Evolutionary conservation across 2,113 vertebrate genomes (phyloP).

Genomic region (Dryoscopus gambensis): DNA sequence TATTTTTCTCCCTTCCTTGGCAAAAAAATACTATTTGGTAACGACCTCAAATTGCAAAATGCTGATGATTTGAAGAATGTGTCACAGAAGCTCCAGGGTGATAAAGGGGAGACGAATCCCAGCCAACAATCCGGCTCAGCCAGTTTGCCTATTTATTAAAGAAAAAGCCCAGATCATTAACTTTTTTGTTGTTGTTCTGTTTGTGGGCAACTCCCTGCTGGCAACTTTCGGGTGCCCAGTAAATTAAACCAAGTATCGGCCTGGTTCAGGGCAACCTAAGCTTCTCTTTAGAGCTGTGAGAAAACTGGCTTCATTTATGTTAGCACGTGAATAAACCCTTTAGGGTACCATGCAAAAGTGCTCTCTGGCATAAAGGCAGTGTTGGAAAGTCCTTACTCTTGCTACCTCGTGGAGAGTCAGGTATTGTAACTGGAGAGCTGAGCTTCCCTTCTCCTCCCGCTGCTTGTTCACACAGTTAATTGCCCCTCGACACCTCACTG

Average conservation of each 20-base stretch:
- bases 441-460: neutral
- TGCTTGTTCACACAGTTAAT: neutral
- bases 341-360: neutral
- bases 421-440: neutral
- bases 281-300: neutral
- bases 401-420: neutral
- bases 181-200: constrained; percentile 83
- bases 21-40: constrained; percentile 62
- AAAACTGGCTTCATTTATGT: neutral
- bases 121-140: constrained; percentile 79
- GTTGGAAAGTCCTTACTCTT: neutral
- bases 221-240: constrained; percentile 75
- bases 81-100: constrained; percentile 66
- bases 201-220: constrained; percentile 78
- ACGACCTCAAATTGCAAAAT: constrained; percentile 61
- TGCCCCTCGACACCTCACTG: neutral
- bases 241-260: constrained; percentile 73
- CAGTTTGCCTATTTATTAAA: constrained; percentile 86
- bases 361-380: neutral
- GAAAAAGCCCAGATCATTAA: constrained; percentile 84
- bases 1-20: constrained; percentile 58
- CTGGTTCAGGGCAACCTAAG: constrained; percentile 17
- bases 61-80: constrained; percentile 68
- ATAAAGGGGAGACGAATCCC: constrained; percentile 65
- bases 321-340: neutral